These are phyloP conservation scores for Narcine bancroftii DNA, from an alignment of 2,113 vertebrate genomes.

Conservation along the genomic window DNA sequence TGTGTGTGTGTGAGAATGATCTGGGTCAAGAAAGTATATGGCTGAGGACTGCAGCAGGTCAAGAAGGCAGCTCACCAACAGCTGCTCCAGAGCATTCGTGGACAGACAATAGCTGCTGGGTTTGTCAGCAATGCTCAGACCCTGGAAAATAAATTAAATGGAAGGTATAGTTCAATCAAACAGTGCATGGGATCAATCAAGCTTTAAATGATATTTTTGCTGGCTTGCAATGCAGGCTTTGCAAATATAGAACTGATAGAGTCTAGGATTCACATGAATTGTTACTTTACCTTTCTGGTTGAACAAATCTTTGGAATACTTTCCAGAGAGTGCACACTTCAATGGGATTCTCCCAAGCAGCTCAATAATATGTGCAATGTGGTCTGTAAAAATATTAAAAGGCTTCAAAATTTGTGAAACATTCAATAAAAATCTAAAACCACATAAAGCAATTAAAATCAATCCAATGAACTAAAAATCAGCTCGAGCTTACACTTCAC, in stretches of 20 bases:
- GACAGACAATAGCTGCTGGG: too few relatives aligned
- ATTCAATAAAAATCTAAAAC: too few relatives aligned
- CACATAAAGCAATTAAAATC: too few relatives aligned
- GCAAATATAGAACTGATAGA: neutral
- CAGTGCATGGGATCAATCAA: neutral
- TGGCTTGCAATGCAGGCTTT: too few relatives aligned
- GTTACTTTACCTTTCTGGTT: constrained; percentile 57
- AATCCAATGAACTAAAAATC: too few relatives aligned
- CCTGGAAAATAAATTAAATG: too few relatives aligned
- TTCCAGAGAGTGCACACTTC: constrained; percentile 60
- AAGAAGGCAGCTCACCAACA: too few relatives aligned
- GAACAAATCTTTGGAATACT: constrained; percentile 67
- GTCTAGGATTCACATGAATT: neutral
- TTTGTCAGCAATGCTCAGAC: too few relatives aligned
- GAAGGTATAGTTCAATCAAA: neutral
- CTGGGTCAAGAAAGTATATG: neutral
- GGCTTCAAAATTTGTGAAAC: too few relatives aligned
- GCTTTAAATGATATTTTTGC: neutral
- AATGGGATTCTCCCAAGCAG: constrained; percentile 71
- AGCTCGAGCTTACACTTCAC: too few relatives aligned
- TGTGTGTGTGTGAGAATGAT: neutral
- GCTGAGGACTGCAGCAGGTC: neutral
- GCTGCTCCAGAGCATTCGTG: too few relatives aligned
- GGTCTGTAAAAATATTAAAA: constrained; percentile 52
- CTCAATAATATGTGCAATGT: constrained; percentile 68